Evolutionary conservation across 2,797 vertebrate species (phyloP), one percentile per base, ranked within the genome.

Genomic region (Loris lydekkerianus): DNA sequence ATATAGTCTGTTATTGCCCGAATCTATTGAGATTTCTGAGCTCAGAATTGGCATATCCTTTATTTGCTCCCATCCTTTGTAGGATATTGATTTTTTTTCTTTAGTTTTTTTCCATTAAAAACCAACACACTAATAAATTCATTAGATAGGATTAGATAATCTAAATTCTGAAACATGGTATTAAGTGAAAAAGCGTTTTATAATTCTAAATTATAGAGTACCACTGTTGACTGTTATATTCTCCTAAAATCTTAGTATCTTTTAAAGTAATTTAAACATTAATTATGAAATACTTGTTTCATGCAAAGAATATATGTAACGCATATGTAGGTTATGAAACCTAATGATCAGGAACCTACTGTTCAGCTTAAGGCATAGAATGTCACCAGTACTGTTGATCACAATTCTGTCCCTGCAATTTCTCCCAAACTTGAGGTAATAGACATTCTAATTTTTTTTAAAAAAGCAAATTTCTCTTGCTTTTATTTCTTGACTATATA

Each of bases 71-170:
- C 23, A 10, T 86, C n/a, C 25, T 53, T 56, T 72, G 37, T 29
- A 61, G 46, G 7, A 4, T 46, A 1, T 25, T 46, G 67, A 21
- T 76, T 86, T 86, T 94, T 73, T 72, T 86, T 82, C 20, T 91
- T 84, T 67, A n/a, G 23, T 87, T 73, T 90, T 94, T 76, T 77
- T 56, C 17, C 37, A 14, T 77, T 58, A 70, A 56, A 94, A 82
- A 63, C 56, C 77, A 86, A 60, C 29, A 83, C 18, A 72, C 56
- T 58, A 86, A 31, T 40, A 70, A 81, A 63, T 78, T 65, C 29
- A 31, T 89, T 34, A 76, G 89, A 90, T 65, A 86, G 86, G 29
- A 70, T 72, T 80, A 87, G 85, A 58, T 81, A 92, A 94, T 83
- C 29, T 21, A 63, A 86, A 86, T 93, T 83, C 29, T 18, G 58